Conservation (phyloP, 2,113 vertebrate genomes). For the Scomber scombrus region DNA sequence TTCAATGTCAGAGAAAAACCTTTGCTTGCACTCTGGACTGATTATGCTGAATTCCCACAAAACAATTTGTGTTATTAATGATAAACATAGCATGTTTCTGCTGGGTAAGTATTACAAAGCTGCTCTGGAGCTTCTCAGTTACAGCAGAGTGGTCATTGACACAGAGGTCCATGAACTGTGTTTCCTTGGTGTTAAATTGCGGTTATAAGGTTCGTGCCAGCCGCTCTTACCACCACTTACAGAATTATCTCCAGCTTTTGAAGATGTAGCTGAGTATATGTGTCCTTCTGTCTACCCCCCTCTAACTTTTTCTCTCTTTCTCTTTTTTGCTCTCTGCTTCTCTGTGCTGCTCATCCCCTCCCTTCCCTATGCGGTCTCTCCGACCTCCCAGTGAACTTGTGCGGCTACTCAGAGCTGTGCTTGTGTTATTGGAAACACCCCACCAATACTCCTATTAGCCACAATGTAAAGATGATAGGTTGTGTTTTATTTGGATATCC, state of each 20-base stretch:
- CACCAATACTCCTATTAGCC: constrained; percentile 70
- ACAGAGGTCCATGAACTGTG: constrained; percentile 42
- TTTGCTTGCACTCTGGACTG: background rate
- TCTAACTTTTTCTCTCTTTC: background rate
- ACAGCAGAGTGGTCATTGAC: constrained; percentile 39
- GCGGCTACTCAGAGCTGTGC: constrained; percentile 55
- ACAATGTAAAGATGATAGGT: constrained; percentile 76
- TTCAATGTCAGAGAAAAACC: background rate
- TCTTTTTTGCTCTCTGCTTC: constrained; percentile 22
- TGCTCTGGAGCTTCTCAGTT: constrained; percentile 37
- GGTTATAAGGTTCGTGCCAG: constrained; percentile 13
- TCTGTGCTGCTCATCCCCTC: constrained; percentile 35
- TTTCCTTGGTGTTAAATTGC: constrained; percentile 27
- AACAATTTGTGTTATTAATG: constrained; percentile 15
- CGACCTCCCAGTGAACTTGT: constrained; percentile 76
- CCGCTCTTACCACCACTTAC: constrained; percentile 27
- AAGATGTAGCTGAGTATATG: constrained; percentile 26
- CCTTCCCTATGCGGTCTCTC: constrained; percentile 51
- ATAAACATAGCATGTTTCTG: constrained; percentile 15
- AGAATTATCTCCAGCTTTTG: constrained; percentile 27
- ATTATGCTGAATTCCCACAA: background rate
- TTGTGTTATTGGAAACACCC: constrained; percentile 79
- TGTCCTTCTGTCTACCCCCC: constrained; percentile 26
- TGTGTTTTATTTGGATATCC: constrained; percentile 76
- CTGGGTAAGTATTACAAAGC: constrained; percentile 9